Conservation (phyloP, 2,113 vertebrate genomes). For the Oryzias woworae region DNA sequence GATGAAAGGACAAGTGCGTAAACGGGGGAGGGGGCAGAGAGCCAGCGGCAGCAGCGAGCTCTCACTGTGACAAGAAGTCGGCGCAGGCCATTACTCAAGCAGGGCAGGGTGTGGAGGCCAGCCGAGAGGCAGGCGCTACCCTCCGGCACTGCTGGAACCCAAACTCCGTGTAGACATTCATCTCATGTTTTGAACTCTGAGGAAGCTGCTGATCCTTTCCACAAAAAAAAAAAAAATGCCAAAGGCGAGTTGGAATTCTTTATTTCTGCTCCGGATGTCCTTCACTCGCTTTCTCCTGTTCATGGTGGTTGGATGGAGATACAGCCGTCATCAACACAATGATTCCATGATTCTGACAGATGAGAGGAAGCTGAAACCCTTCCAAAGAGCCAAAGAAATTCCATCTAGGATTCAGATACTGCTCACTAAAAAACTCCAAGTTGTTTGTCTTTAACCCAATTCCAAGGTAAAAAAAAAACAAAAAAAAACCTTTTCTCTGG, state of each 20-base stretch:
- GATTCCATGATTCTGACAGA: too few species aligned
- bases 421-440: too few species aligned
- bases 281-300: too few species aligned
- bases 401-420: too few species aligned
- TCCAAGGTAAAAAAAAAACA: too few species aligned
- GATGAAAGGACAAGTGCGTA: slow-evolving; percentile 75
- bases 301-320: too few species aligned
- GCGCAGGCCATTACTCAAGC: slow-evolving; percentile 79
- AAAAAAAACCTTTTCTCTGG: too few species aligned
- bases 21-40: slow-evolving; percentile 66
- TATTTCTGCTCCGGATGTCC: neutral
- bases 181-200: slow-evolving; percentile 29
- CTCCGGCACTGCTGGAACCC: slow-evolving; percentile 49
- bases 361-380: too few species aligned
- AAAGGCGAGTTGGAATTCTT: slow-evolving; percentile 26
- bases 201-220: neutral
- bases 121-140: slow-evolving; percentile 29
- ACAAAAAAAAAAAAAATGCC: neutral
- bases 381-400: too few species aligned
- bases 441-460: too few species aligned
- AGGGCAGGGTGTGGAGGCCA: slow-evolving; percentile 28
- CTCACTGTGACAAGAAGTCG: slow-evolving; percentile 77
- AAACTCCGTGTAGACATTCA: slow-evolving; percentile 28
- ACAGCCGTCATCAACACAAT: too few species aligned
- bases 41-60: slow-evolving; percentile 69